Evolutionary conservation across 2,113 vertebrate species (phyloP), one percentile per base, ranked within the genome.

Genomic region (Mellivora capensis): DNA sequence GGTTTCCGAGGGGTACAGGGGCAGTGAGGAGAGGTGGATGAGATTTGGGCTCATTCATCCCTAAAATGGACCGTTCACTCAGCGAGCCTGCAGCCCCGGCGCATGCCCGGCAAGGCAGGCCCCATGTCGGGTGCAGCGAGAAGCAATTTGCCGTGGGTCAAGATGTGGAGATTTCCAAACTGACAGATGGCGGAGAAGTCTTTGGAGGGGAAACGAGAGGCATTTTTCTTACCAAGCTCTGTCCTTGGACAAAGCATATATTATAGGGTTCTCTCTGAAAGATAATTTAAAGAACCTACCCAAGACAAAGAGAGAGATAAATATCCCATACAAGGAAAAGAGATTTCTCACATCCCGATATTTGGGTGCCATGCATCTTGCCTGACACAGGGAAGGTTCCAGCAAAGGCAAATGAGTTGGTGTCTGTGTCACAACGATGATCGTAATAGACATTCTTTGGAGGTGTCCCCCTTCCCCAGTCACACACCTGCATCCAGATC

Each of bases 161-260:
- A 91, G 96, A 97, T 95, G 77, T 59, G 42, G 59, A 88, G 90
- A 96, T 95, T 95, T 97, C 94, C 91, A 54, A 39, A 67, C 77
- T 91, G 95, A 97, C 93, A 93, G 94, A 96, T 95, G 87, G 80
- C 0, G 0, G 84, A 42, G 83, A 62, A 57, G 80, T n/a, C 91
- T 94, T 42, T 11, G 91, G 76, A 77, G 92, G 80, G 59, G 47
- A 87, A 93, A 54, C 5, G 0, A 25, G 71, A 90, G 88, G 80
- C 74, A 44, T 96, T 97, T 97, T 96, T 97, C 96, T 89, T 91
- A 72, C 93, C 8, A 12, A 91, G 93, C 93, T 86, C 92, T 93
- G 81, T 97, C 87, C 71, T 96, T 94, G 80, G 71, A 85, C 77
- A 96, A 95, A 80, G 57, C 49, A 31, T 87, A 59, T 57, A 64